A percentile compares a stretch with the other conserved stretches of the same genome.
Conservation (phyloP, 1,140 invertebrate species). For the Caenorhabditis tropicalis region DNA sequence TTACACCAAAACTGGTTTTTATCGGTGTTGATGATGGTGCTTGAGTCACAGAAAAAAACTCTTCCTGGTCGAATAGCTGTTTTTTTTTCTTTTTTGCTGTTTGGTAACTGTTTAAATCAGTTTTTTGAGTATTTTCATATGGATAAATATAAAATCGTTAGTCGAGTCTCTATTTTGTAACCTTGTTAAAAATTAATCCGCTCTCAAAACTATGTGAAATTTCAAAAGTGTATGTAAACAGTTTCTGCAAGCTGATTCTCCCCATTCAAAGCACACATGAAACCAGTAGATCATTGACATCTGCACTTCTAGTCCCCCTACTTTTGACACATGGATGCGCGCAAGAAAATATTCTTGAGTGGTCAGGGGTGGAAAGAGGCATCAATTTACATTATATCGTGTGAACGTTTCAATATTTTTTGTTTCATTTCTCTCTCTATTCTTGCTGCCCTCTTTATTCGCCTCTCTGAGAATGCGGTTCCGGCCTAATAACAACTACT, state of each 20-base stretch:
- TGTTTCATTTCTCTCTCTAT: conserved; percentile 4
- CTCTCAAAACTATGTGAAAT: too few relatives aligned
- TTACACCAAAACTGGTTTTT: conserved; percentile 13
- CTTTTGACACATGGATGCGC: conserved; percentile 5
- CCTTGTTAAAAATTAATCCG: too few relatives aligned
- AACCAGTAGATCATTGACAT: background rate
- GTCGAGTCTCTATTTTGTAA: too few relatives aligned
- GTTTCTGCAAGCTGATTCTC: conserved; percentile 1
- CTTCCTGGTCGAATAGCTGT: background rate
- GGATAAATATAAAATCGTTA: too few relatives aligned
- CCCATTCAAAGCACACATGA: background rate
- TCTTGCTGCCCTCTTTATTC: background rate
- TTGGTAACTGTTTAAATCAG: too few relatives aligned
- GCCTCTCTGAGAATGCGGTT: background rate
- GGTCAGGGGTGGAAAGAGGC: conserved; percentile 16
- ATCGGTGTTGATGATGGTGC: conserved; percentile 12
- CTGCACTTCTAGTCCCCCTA: background rate
- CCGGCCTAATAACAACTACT: conserved; percentile 16
- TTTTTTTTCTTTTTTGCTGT: background rate
- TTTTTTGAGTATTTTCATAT: too few relatives aligned
- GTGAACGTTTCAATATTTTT: conserved; percentile 43
- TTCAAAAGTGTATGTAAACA: background rate
- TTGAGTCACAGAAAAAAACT: background rate
- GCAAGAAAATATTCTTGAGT: conserved; percentile 40
- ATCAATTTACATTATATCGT: conserved; percentile 45